A percentile compares a stretch with the other conserved stretches of the same genome.
These are phyloP conservation scores for Luffia ferchaultella DNA, from an alignment of 2,888 invertebrate species.

Conservation along the genomic window DNA sequence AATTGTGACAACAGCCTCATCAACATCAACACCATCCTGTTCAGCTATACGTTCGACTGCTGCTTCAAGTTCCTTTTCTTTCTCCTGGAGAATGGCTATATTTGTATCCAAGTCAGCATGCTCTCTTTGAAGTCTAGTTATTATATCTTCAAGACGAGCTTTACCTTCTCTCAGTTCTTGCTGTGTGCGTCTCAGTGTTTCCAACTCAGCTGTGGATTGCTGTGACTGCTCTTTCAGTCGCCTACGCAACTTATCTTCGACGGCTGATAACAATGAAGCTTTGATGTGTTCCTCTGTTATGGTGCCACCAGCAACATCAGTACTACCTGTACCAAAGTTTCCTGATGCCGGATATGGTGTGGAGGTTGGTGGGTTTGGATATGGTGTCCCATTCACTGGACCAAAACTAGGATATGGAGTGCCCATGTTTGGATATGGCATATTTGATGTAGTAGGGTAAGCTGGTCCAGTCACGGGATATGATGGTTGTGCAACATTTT, in stretches of 20 bases:
- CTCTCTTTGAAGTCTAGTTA: constrained; percentile 79
- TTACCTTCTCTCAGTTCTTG: constrained; percentile 88
- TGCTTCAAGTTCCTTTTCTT: constrained; percentile 85
- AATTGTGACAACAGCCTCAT: constrained; percentile 96
- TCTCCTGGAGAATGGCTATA: constrained; percentile 83
- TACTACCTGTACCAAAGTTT: constrained; percentile 29
- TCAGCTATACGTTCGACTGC: constrained; percentile 79
- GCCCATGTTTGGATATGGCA: constrained; percentile 62
- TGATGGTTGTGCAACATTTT: constrained; percentile 38
- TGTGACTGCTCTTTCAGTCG: constrained; percentile 89
- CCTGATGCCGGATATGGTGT: constrained; percentile 37
- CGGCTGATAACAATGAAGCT: constrained; percentile 91
- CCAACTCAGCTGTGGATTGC: constrained; percentile 90
- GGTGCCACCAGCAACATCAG: constrained; percentile 72
- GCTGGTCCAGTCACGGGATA: constrained; percentile 45
- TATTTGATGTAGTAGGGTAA: constrained; percentile 42
- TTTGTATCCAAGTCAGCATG: constrained; percentile 85
- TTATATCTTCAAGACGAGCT: constrained; percentile 79
- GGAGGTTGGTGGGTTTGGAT: constrained; percentile 18
- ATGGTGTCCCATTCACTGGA: background rate
- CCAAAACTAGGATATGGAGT: constrained; percentile 39
- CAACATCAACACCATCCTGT: constrained; percentile 87
- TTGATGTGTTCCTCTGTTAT: constrained; percentile 95
- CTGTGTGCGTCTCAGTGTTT: constrained; percentile 86
- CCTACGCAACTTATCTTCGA: constrained; percentile 91